Conservation (phyloP, 2,797 vertebrate genomes). For the Anableps anableps region DNA sequence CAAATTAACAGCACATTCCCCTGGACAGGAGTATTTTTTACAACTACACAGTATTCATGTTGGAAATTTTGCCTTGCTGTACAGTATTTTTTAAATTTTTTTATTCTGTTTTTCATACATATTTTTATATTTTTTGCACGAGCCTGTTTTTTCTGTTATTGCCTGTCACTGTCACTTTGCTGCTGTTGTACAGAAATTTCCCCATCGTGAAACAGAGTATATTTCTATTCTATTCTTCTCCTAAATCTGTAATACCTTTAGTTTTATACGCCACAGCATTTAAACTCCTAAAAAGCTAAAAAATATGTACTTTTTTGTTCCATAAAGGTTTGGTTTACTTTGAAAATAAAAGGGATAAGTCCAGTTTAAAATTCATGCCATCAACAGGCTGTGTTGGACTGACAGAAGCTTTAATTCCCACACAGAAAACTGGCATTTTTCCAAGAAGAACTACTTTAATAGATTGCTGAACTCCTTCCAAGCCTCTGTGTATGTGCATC, state of each 20-base stretch:
- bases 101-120: too few species aligned
- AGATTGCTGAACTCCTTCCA: not conserved
- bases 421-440: not conserved
- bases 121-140: too few species aligned
- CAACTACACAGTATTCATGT: too few species aligned
- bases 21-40: too few species aligned
- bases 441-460: not conserved
- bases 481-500: not conserved
- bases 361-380: conserved; percentile 20
- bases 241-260: not conserved
- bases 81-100: too few species aligned
- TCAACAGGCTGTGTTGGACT: conserved; percentile 12
- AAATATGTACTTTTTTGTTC: not conserved
- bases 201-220: too few species aligned
- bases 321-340: not conserved
- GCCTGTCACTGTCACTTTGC: too few species aligned
- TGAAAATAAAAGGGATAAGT: conserved; percentile 44
- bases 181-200: too few species aligned
- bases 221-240: too few species aligned
- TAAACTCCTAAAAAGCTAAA: not conserved
- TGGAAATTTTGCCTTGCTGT: too few species aligned
- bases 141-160: too few species aligned
- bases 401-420: not conserved
- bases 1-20: too few species aligned
- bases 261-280: not conserved